phyloP scores from a whole-genome alignment of 2,888 invertebrate genomes.

The Ophioninae sp. region DNA sequence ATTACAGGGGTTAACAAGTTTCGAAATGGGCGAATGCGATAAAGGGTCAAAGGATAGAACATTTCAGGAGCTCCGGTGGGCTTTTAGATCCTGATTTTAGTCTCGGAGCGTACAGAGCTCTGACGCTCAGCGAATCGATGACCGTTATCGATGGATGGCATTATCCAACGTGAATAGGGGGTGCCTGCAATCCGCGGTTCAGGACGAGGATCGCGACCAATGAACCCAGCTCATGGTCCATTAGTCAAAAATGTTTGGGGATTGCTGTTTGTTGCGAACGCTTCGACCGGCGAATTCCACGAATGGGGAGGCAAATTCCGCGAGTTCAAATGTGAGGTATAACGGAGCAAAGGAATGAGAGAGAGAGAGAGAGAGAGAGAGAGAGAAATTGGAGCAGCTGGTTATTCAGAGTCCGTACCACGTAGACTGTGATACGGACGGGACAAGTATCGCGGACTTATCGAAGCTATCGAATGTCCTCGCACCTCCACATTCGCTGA shows the following conservation, averaged over 20 bases:
- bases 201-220: constrained; percentile 73
- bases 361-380: not conserved
- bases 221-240: constrained; percentile 76
- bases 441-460: constrained; percentile 20
- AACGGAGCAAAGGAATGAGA: constrained; percentile 55
- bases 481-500: constrained; percentile 63
- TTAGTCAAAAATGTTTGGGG: constrained; percentile 75
- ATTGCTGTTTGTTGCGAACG: constrained; percentile 61
- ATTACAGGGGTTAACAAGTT: constrained; percentile 3
- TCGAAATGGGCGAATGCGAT: not conserved
- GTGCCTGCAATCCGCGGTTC: constrained; percentile 64
- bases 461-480: constrained; percentile 64
- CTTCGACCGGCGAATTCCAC: constrained; percentile 14
- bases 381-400: not conserved
- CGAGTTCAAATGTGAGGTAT: constrained; percentile 52
- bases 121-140: not conserved
- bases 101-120: not conserved
- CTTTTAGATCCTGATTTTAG: not conserved
- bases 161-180: not conserved
- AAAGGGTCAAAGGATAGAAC: not conserved
- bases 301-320: constrained; percentile 53
- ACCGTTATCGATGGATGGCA: not conserved
- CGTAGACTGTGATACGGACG: not conserved
- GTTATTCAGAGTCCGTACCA: not conserved
- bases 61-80: not conserved